Percentiles rank a stretch among this genome's conserved stretches.
Evolutionary conservation across 2,888 invertebrate genomes (phyloP).

Genomic region (Tanytarsus gracilentus): DNA sequence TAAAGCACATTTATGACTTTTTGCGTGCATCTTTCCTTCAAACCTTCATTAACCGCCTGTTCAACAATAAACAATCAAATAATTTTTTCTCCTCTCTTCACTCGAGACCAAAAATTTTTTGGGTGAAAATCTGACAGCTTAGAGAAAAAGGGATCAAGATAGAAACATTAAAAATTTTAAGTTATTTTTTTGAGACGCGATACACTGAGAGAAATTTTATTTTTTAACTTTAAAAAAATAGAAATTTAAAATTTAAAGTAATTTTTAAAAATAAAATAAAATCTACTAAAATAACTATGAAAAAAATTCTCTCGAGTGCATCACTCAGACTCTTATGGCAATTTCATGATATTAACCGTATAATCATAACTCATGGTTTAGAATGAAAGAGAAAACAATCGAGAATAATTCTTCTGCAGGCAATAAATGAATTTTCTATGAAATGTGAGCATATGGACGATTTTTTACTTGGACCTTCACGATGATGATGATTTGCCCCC

Average conservation of each 20-base stretch:
- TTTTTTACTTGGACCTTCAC: background rate
- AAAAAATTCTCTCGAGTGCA: no score
- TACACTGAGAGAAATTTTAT: no score
- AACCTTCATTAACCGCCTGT: slow-evolving; percentile 23
- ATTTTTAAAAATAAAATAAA: background rate
- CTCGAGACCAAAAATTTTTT: background rate
- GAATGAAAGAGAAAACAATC: background rate
- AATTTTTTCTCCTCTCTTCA: background rate
- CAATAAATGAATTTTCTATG: slow-evolving; percentile 3
- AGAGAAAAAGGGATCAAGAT: slow-evolving; percentile 22
- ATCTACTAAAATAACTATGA: no score
- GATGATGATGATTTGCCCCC: background rate
- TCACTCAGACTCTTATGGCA: slow-evolving; percentile 7
- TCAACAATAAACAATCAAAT: background rate
- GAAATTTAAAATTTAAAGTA: no score
- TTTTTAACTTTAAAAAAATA: no score
- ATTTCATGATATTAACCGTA: slow-evolving; percentile 28
- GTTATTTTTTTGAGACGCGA: background rate
- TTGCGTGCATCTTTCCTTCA: slow-evolving; percentile 11
- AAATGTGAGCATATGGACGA: slow-evolving; percentile 24
- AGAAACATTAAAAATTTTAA: slow-evolving; percentile 15
- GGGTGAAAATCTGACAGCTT: slow-evolving; percentile 25
- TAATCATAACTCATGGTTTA: slow-evolving; percentile 29
- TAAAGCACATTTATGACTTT: background rate
- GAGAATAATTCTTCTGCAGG: slow-evolving; percentile 14